A percentile compares a stretch with the other conserved stretches of the same genome.
These are phyloP conservation scores for Dasypolia templi DNA, from an alignment of 2,888 invertebrate genomes.

Conservation along the genomic window DNA sequence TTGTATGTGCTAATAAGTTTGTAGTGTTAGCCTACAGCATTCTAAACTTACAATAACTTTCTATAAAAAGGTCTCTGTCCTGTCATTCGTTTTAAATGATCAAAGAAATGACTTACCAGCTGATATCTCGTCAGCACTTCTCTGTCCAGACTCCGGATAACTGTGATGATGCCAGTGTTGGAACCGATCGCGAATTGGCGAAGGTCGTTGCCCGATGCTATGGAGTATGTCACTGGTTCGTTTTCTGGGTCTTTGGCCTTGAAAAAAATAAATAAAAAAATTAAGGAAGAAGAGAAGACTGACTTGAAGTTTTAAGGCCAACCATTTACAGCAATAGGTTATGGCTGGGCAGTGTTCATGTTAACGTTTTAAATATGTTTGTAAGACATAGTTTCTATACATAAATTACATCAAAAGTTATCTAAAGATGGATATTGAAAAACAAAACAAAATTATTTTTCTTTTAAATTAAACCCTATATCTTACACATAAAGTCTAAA, in stretches of 20 bases:
- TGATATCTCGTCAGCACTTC: conserved; percentile 97
- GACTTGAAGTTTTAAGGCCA: neutral
- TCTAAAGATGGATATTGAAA: no score
- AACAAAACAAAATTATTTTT: neutral
- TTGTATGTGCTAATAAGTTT: no score
- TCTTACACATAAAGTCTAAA: neutral
- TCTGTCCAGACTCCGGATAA: conserved; percentile 95
- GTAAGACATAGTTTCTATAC: neutral
- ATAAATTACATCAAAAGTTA: no score
- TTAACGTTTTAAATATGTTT: neutral
- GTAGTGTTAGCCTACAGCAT: no score
- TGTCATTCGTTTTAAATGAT: no score
- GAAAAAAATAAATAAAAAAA: conserved; percentile 57
- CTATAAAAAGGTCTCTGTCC: no score
- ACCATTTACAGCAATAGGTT: neutral
- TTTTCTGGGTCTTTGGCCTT: conserved; percentile 97
- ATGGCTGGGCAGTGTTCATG: neutral
- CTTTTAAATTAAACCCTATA: neutral
- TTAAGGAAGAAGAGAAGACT: neutral
- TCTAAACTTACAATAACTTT: no score
- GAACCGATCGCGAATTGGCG: conserved; percentile 96
- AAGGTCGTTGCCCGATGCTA: conserved; percentile 97
- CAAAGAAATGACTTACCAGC: conserved; percentile 89
- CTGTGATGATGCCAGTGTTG: conserved; percentile 96
- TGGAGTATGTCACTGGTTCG: conserved; percentile 95